Conservation (phyloP, 1,140 invertebrate genomes). For the Drosophila lini region DNA sequence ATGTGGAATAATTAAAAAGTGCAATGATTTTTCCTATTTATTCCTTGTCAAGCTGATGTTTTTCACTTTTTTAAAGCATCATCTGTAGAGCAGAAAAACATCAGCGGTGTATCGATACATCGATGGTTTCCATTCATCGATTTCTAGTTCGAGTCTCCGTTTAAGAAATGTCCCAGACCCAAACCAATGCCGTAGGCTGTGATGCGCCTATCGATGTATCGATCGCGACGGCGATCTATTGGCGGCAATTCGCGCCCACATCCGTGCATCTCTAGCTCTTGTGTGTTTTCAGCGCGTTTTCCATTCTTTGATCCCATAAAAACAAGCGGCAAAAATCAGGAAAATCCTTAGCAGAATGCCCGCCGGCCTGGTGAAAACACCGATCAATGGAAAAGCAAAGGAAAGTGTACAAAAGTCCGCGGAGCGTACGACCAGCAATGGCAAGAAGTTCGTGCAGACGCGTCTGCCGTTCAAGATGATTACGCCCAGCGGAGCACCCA, state of each 20-base stretch:
- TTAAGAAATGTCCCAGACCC: neutral
- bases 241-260: constrained; percentile 19
- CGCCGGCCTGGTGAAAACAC: constrained; percentile 65
- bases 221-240: constrained; percentile 18
- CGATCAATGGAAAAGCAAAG: constrained; percentile 40
- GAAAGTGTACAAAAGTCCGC: constrained; percentile 44
- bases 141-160: neutral
- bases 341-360: constrained; percentile 42
- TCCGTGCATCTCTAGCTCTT: constrained; percentile 9
- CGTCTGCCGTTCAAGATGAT: constrained; percentile 82
- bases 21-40: too few species aligned
- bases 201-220: constrained; percentile 30
- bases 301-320: neutral
- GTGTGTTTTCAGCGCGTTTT: constrained; percentile 45
- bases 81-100: too few species aligned
- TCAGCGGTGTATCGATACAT: too few species aligned
- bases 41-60: too few species aligned
- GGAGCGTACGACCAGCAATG: constrained; percentile 57
- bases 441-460: constrained; percentile 84
- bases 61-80: too few species aligned
- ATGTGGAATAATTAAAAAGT: too few species aligned
- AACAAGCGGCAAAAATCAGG: constrained; percentile 12
- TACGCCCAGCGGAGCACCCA: constrained; percentile 33
- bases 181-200: neutral
- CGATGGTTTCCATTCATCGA: too few species aligned